phyloP scores from a whole-genome alignment of 2,113 vertebrate genomes.

The Coracopsis vasa region DNA sequence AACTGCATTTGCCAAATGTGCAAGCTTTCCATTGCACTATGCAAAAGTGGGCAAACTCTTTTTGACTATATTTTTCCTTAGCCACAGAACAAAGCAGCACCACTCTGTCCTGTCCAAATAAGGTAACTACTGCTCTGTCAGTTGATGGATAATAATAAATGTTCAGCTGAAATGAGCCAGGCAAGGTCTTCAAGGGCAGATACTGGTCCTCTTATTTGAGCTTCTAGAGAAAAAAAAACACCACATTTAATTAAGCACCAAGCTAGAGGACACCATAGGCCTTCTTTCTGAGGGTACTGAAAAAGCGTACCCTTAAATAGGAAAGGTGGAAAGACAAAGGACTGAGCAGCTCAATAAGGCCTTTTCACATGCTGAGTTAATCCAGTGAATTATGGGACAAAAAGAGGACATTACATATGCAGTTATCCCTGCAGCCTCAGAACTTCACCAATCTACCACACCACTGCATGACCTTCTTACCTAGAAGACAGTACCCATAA shows the following conservation, averaged over 20 bases:
- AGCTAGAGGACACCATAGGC: background rate
- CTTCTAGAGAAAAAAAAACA: background rate
- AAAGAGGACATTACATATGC: background rate
- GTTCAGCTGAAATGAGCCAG: background rate
- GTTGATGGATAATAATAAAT: background rate
- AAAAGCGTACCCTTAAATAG: background rate
- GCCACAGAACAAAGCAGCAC: background rate
- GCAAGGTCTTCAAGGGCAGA: background rate
- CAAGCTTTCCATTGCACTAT: background rate
- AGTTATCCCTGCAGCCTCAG: background rate
- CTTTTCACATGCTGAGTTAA: background rate
- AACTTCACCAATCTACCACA: background rate
- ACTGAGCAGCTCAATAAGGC: background rate
- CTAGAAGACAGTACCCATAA: background rate
- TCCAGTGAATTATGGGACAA: background rate
- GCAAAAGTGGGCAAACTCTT: background rate
- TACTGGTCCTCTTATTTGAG: background rate
- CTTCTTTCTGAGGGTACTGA: background rate
- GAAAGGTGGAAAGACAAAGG: background rate
- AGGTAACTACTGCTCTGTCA: background rate
- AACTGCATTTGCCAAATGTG: background rate
- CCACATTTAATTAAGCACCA: background rate
- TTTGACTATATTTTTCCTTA: background rate
- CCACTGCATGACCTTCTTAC: background rate
- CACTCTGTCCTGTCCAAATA: background rate